phyloP scores from a whole-genome alignment of 2,113 vertebrate genomes.

The Ciconia boyciana region DNA sequence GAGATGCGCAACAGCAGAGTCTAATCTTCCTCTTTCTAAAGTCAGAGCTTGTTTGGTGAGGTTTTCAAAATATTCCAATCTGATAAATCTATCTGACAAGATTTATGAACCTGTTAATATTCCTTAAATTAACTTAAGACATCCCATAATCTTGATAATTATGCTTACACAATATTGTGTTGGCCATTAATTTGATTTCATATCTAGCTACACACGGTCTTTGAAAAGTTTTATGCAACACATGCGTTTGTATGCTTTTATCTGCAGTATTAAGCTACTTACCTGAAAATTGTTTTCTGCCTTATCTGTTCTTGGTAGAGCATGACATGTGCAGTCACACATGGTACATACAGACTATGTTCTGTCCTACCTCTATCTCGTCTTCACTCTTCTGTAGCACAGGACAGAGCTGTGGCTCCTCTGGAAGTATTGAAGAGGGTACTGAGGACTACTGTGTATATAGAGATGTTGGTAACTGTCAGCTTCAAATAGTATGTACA shows the following conservation, averaged over 20 bases:
- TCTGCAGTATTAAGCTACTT: background rate
- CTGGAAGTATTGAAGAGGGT: background rate
- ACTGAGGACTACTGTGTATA: background rate
- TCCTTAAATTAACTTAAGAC: slow-evolving; percentile 54
- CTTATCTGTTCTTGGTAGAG: background rate
- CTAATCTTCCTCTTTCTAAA: slow-evolving; percentile 52
- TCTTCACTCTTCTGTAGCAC: background rate
- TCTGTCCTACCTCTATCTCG: background rate
- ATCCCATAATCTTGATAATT: slow-evolving; percentile 48
- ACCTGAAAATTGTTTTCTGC: background rate
- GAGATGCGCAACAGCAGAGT: slow-evolving; percentile 1
- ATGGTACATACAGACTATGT: too few relatives aligned
- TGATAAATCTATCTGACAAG: slow-evolving; percentile 58
- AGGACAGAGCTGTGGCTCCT: background rate
- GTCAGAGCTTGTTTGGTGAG: slow-evolving; percentile 47
- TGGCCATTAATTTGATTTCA: slow-evolving; percentile 46
- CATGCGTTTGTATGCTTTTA: background rate
- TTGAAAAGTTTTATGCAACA: slow-evolving; percentile 50
- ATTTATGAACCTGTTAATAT: slow-evolving; percentile 43
- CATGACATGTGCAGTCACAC: background rate
- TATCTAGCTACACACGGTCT: background rate
- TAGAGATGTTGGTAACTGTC: background rate
- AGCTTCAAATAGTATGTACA: background rate
- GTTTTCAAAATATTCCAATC: slow-evolving; percentile 59
- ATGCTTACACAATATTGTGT: slow-evolving; percentile 31